Conservation (phyloP, 2,113 vertebrate genomes). For the Hyperoodon ampullatus region DNA sequence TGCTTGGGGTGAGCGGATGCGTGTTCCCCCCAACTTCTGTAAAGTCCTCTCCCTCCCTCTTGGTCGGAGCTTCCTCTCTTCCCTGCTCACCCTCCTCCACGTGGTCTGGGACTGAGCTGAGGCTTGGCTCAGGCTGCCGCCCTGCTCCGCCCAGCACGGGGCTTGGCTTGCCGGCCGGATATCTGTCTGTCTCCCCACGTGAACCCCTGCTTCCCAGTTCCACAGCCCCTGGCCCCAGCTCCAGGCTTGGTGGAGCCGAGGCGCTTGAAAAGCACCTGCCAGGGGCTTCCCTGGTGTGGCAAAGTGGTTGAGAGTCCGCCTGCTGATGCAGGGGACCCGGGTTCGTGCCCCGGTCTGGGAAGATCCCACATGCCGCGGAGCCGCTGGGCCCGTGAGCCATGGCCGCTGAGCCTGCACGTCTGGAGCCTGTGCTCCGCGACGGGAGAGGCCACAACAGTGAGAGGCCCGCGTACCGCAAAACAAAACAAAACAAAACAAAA, state of each 20-base stretch:
- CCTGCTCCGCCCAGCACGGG: too few relatives aligned
- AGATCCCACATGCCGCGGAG: too few relatives aligned
- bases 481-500: background rate
- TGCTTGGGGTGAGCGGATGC: accelerated
- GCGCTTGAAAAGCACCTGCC: background rate
- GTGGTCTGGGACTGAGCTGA: background rate
- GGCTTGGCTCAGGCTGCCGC: accelerated
- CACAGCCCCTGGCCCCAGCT: accelerated
- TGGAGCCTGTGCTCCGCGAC: too few relatives aligned
- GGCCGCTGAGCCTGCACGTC: too few relatives aligned
- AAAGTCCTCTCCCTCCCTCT: accelerated
- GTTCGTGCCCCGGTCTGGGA: too few relatives aligned
- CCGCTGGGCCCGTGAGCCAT: too few relatives aligned
- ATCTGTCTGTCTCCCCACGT: accelerated
- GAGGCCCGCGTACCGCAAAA: too few relatives aligned
- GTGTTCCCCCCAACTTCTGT: too few relatives aligned
- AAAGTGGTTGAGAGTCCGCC: too few relatives aligned
- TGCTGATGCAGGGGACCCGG: too few relatives aligned
- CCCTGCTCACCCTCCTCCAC: accelerated
- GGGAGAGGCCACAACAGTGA: too few relatives aligned
- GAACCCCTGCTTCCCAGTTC: background rate
- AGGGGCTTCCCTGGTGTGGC: too few relatives aligned
- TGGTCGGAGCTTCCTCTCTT: background rate
- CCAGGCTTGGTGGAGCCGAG: background rate
- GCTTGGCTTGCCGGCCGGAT: background rate